Conservation (phyloP, 2,888 invertebrate species). For the Sylvicola fuscatus region DNA sequence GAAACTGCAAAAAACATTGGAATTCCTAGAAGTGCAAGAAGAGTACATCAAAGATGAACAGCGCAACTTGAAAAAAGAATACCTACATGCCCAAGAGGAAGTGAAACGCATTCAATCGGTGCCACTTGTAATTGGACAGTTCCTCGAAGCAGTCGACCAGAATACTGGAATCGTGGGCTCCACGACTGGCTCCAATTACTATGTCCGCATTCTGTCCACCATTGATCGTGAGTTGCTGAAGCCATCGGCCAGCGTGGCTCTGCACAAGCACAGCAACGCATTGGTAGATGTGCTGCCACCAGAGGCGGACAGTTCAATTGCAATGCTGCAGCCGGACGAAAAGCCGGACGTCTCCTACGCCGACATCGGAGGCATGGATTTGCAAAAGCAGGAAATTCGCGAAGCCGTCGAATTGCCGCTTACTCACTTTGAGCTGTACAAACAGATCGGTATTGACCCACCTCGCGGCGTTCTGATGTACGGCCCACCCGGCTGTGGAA, state of each 20-base stretch:
- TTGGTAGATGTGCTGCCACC: conserved; percentile 96
- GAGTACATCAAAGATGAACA: conserved; percentile 99
- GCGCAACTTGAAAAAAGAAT: conserved; percentile 94
- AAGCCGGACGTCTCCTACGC: conserved; percentile 95
- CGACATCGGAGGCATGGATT: conserved; percentile 99
- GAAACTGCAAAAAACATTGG: conserved; percentile 90
- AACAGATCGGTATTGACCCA: conserved; percentile 98
- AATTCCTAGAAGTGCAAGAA: conserved; percentile 96
- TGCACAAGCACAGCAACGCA: conserved; percentile 99
- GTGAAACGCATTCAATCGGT: conserved; percentile 98
- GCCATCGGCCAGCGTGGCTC: conserved; percentile 93
- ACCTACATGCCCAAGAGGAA: conserved; percentile 93
- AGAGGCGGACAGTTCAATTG: conserved; percentile 97
- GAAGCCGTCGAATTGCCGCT: conserved; percentile 97
- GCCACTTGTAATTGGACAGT: conserved; percentile 96
- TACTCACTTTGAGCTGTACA: conserved; percentile 95
- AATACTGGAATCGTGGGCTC: conserved; percentile 98
- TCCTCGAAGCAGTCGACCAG: conserved; percentile 94
- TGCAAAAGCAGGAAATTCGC: conserved; percentile 97
- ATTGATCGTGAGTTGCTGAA: conserved; percentile 94
- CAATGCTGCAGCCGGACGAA: conserved; percentile 94
- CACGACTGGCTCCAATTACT: conserved; percentile 98
- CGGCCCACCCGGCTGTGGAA: conserved; percentile 98
- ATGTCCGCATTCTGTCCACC: conserved; percentile 93
- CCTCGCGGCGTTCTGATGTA: conserved; percentile 97